Evolutionary conservation across 2,888 invertebrate genomes (phyloP), one percentile per base, ranked within the genome.

Genomic region (Lasioglossum vierecki): DNA sequence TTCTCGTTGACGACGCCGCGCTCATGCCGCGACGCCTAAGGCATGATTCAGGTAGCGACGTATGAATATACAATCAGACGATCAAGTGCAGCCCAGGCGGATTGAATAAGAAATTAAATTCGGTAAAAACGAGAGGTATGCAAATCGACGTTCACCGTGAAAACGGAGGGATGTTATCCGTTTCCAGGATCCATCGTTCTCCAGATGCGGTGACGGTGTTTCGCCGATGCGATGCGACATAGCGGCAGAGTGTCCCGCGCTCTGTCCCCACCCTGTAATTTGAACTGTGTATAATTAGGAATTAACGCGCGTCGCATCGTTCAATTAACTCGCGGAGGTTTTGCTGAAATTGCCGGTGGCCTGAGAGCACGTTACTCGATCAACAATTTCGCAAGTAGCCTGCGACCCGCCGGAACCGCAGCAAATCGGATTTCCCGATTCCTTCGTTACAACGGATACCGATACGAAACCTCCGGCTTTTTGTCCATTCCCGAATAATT

Each of bases 271-370:
- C 30, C 39, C 39, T 72, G 76, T 53, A 81, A 83, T 83, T 76
- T 63, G 63, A 66, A 53, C 82, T 22, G 76, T n/a, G 57, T 57
- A 11, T 83, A 83, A 83, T 82, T 83, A 83, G 73, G 82, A 83
- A 77, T 83, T 83, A 83, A 83, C 82, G 76, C 68, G 76, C 70
- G 53, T 35, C 57, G 15, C 41, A 30, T 63, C 71, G 83, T 73
- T 83, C 82, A 83, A 83, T 83, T 82, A 76, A 76, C 57, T 44
- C 68, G 82, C 76, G 73, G 77, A 77, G 82, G 57, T 83, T 79
- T 81, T 26, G 60, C 22, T 41, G 83, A 75, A 71, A 81, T 83
- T 71, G 71, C 60, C 39, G 15, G 57, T 44, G 57, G 46, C 72
- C 74, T 18, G 4, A 4, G 39, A 57, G 53, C 39, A 68, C 46